Conservation (phyloP, 2,797 vertebrate genomes). For the Adelosebastes latens region DNA sequence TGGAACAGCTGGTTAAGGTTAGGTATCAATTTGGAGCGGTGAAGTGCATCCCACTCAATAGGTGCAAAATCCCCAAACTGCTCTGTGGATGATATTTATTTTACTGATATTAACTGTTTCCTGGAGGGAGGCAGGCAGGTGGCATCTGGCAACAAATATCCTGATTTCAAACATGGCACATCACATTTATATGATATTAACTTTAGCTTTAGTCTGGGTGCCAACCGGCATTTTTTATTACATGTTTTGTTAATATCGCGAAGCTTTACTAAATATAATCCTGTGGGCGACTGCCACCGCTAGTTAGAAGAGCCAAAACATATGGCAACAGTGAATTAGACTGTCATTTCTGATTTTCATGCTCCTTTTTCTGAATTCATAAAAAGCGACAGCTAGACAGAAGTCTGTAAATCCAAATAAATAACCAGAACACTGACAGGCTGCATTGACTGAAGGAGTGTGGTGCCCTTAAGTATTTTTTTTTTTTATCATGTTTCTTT, state of each 20-base stretch:
- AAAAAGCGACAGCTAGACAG: slow-evolving; percentile 59
- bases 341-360: slow-evolving; percentile 51
- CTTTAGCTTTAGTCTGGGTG: slow-evolving; percentile 6
- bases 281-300: slow-evolving; percentile 29
- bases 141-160: slow-evolving; percentile 32
- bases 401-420: slow-evolving; percentile 61
- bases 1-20: slow-evolving; percentile 54
- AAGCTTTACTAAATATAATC: slow-evolving; percentile 50
- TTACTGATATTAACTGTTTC: slow-evolving; percentile 47
- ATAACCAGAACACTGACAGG: slow-evolving; percentile 38
- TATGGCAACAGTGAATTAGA: slow-evolving; percentile 44
- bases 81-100: slow-evolving; percentile 43
- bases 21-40: slow-evolving; percentile 34
- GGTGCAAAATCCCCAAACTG: slow-evolving; percentile 43
- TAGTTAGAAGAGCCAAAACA: slow-evolving; percentile 32
- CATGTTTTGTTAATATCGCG: slow-evolving; percentile 9
- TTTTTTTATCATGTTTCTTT: slow-evolving; percentile 16
- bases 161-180: slow-evolving; percentile 14
- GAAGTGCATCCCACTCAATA: slow-evolving; percentile 53
- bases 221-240: slow-evolving; percentile 25
- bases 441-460: slow-evolving; percentile 13
- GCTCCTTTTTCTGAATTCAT: slow-evolving; percentile 53
- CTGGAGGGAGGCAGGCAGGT: slow-evolving; percentile 21
- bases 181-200: slow-evolving; percentile 6
- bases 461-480: background rate